A percentile compares a stretch with the other conserved stretches of the same genome.
phyloP scores from a whole-genome alignment of 1,140 invertebrate genomes.

The Hylyphantes graminicola region DNA sequence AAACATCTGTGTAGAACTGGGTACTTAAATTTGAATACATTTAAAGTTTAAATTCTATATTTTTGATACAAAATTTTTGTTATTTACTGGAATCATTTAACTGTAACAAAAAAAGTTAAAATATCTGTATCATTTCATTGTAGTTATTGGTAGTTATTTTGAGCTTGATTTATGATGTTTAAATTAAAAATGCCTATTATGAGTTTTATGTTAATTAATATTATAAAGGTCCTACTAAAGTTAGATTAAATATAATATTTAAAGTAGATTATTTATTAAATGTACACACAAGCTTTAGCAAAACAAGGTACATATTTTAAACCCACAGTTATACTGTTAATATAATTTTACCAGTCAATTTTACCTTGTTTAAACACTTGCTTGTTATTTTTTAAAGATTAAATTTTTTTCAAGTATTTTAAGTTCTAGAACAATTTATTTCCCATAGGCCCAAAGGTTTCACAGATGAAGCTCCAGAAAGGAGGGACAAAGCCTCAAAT shows the following conservation, averaged over 20 bases:
- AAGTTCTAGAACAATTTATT: background rate
- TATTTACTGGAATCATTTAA: background rate
- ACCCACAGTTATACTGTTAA: background rate
- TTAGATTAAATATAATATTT: background rate
- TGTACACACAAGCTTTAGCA: background rate
- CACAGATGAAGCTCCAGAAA: background rate
- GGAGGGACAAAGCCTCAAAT: background rate
- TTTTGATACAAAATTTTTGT: background rate
- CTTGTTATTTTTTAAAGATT: background rate
- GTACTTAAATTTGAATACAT: background rate
- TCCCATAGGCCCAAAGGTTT: conserved; percentile 37
- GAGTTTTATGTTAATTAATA: background rate
- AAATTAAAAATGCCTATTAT: no score
- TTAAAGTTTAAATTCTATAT: background rate
- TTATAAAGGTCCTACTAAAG: background rate
- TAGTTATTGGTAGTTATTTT: background rate
- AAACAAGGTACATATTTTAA: no score
- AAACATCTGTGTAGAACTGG: background rate
- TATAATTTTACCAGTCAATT: background rate
- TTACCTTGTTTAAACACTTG: background rate
- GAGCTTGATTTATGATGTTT: no score
- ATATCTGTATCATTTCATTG: background rate
- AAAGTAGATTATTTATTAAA: background rate
- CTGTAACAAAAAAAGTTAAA: background rate
- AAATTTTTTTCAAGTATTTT: no score